Evolutionary conservation across 2,888 invertebrate genomes (phyloP), one percentile per base, ranked within the genome.

Genomic region (Ferrisia virgata): DNA sequence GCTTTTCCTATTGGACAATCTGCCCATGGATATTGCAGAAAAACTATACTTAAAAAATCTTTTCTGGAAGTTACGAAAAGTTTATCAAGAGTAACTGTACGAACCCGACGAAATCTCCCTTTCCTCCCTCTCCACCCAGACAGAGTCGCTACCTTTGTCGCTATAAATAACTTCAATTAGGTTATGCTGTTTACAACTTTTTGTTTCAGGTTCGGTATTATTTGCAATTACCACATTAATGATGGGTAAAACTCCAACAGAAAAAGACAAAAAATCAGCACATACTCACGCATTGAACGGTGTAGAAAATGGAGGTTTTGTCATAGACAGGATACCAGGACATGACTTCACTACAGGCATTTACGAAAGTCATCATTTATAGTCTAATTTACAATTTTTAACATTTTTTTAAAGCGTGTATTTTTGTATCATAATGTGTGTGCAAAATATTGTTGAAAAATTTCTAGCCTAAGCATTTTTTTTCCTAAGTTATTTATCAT

Each of bases 221-320:
- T 95, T 95, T 90, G 91, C 95, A 87, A 88, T 94, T 11, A 95
- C 95, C 0, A 93, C 94, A 90, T 94, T 95, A 90, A 89, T 95
- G 85, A 94, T 95, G 92, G 94, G 93, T 72, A 94, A 93, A 0
- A 89, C 89, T 15, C 89, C 87, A n/a, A n/a, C n/a, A 18, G 86
- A 86, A 31, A 84, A 69, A n/a, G 84, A 85, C 36, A 79, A 85
- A 33, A 86, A 86, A 85, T 80, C 84, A 25, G 39, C 85, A 9
- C 86, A 86, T 25, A 80, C 81, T 22, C 86, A 86, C 58, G 85
- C 85, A 6, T 79, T 87, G 85, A 79, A 86, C 36, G 87, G 87
- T 8, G 86, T 87, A 11, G 87, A 87, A 85, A 87, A 87, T 81
- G 86, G 86, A 82, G 87, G 86, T 11, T 87, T 86, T 83, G 85